Evolutionary conservation across 1,140 invertebrate species (phyloP), one percentile per base, ranked within the genome.

Genomic region (Delia radicum): DNA sequence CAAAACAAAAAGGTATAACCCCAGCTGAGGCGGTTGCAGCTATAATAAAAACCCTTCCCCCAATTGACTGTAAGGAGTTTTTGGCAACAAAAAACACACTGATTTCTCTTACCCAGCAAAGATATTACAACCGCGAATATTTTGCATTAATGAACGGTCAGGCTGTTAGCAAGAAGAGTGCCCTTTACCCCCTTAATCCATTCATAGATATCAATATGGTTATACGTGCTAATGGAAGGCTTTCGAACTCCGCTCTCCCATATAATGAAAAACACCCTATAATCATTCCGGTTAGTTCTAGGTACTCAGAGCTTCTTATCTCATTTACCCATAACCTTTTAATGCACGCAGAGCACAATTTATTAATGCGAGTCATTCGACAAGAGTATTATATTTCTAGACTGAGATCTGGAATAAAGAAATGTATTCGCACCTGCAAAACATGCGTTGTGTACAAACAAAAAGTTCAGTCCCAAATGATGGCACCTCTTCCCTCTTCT

Each of bases 401-500:
- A 24, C 21, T 24, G 18, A 12, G 61, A 63, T 21, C 3, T 24
- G 21, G 18, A 4, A 27, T 63, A 63, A 2, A 10, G 2, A 63
- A 24, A 24, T 24, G 18, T 24, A 63, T 63, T 12, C 18, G 26
- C 13, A 10, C 18, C 3, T 63, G 61, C 26, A 63, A 10, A 2
- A 63, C 10, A 24, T 63, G 61, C 26, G 12, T 21, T 13, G 12
- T 24, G 15, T 37, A 37, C 2, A 74, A 74, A 28, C 72, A 37
- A 3, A 74, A 7, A 28, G 15, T 29, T 13, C n/a, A 24, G 26
- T 15, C 13, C 18, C 42, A 48, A n/a, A 3, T 48, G 13, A 48
- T 79, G 78, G 75, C 63, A 10, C 73, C 75, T 65, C 37, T 79
- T 42, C 78, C 78, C 21, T n/a, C 28, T 21, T 62, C 76, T 27